Evolutionary conservation across 2,797 vertebrate species (phyloP).

Genomic region (Prionace glauca): DNA sequence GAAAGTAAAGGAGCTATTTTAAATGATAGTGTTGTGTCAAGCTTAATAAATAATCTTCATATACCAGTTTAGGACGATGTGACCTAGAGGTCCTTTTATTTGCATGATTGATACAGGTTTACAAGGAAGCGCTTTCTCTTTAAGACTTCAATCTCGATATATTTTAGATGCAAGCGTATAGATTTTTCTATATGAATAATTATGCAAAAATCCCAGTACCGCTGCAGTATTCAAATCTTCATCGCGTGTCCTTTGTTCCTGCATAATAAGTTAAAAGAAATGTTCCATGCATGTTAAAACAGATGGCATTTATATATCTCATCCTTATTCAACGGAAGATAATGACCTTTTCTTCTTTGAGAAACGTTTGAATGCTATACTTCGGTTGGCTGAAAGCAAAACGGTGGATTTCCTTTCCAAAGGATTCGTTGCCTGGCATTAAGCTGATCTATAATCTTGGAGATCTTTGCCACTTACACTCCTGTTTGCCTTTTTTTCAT

Average conservation of each 20-base stretch:
- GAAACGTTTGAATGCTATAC: conserved; percentile 32
- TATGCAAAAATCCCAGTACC: conserved; percentile 23
- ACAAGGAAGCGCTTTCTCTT: background rate
- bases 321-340: conserved; percentile 36
- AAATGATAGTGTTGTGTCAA: background rate
- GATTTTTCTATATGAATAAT: conserved; percentile 19
- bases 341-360: conserved; percentile 34
- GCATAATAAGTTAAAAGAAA: conserved; percentile 19
- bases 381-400: conserved; percentile 30
- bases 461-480: background rate
- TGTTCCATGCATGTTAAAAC: conserved; percentile 36
- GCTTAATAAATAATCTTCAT: conserved; percentile 31
- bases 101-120: background rate
- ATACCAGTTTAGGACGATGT: conserved; percentile 11
- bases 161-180: background rate
- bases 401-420: background rate
- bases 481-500: background rate
- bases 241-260: conserved; percentile 33
- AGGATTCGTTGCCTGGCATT: background rate
- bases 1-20: conserved; percentile 1
- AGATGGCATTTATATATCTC: conserved; percentile 37
- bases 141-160: background rate
- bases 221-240: conserved; percentile 31
- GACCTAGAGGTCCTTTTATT: background rate
- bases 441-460: background rate